Evolutionary conservation across 2,888 invertebrate species (phyloP).

Genomic region (Eupithecia subfuscata): DNA sequence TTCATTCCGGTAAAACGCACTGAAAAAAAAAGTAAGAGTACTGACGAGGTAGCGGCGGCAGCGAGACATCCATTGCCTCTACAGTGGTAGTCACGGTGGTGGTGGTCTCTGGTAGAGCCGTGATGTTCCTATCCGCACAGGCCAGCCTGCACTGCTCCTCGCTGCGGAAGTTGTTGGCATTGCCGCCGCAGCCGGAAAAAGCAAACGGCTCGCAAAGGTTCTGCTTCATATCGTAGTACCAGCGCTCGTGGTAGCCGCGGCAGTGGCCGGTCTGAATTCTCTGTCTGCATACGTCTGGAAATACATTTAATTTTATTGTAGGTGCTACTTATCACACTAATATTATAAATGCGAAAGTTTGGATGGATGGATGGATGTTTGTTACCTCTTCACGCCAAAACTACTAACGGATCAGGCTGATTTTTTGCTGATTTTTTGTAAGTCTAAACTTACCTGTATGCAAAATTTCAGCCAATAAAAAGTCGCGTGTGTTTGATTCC

Average conservation of each 20-base stretch:
- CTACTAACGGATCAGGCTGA: too few relatives aligned
- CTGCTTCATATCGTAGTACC: conserved; percentile 90
- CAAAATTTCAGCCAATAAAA: too few relatives aligned
- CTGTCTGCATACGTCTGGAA: conserved; percentile 85
- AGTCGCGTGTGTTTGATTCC: too few relatives aligned
- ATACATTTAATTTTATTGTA: background rate
- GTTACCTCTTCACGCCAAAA: too few relatives aligned
- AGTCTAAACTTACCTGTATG: too few relatives aligned
- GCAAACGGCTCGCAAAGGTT: conserved; percentile 92
- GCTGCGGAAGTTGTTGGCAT: conserved; percentile 93
- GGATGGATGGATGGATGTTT: too few relatives aligned
- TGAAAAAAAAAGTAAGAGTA: background rate
- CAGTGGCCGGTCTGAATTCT: conserved; percentile 90
- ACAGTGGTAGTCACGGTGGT: conserved; percentile 38
- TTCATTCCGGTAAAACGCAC: too few relatives aligned
- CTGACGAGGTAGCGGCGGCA: conserved; percentile 32
- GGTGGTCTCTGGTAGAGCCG: conserved; percentile 37
- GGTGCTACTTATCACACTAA: too few relatives aligned
- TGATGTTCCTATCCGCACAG: conserved; percentile 70
- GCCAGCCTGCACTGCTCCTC: conserved; percentile 87
- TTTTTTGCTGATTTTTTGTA: too few relatives aligned
- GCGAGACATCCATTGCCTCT: conserved; percentile 5
- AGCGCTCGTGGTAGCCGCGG: conserved; percentile 90
- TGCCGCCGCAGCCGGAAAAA: conserved; percentile 95
- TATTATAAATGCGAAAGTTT: too few relatives aligned